Percentiles rank a stretch among this genome's conserved stretches.
These are phyloP conservation scores for Tridacna crocea DNA, from an alignment of 2,888 invertebrate species.

Conservation along the genomic window DNA sequence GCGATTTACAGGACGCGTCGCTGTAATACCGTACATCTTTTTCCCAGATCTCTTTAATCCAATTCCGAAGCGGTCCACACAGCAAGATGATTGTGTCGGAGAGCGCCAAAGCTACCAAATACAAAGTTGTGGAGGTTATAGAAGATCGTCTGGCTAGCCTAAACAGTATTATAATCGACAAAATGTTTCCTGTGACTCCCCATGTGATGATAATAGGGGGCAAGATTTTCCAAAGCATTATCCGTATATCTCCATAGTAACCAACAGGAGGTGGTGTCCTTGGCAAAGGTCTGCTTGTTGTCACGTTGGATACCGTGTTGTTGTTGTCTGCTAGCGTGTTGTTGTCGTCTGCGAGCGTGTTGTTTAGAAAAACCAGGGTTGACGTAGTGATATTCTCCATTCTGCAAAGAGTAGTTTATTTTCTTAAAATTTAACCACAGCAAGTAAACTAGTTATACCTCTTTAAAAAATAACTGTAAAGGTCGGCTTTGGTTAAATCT, in stretches of 20 bases:
- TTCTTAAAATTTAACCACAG: too few relatives aligned
- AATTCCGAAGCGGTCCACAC: slow-evolving; percentile 69
- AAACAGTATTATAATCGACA: slow-evolving; percentile 67
- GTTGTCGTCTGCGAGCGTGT: neutral
- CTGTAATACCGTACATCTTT: slow-evolving; percentile 63
- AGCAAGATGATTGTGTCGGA: slow-evolving; percentile 69
- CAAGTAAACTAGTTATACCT: too few relatives aligned
- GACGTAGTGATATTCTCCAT: neutral
- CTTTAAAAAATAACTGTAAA: too few relatives aligned
- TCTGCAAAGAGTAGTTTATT: neutral
- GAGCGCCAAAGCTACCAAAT: slow-evolving; percentile 67
- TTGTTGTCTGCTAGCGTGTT: neutral
- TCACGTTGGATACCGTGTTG: neutral
- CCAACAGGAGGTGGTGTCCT: slow-evolving; percentile 23
- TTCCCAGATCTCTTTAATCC: slow-evolving; percentile 42
- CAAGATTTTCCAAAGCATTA: slow-evolving; percentile 53
- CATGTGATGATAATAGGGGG: slow-evolving; percentile 71
- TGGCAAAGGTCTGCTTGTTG: neutral
- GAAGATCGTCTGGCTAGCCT: slow-evolving; percentile 60
- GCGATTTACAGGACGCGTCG: slow-evolving; percentile 61
- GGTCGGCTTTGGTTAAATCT: too few relatives aligned
- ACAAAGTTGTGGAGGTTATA: slow-evolving; percentile 63
- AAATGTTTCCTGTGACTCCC: slow-evolving; percentile 72
- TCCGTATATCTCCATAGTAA: slow-evolving; percentile 40
- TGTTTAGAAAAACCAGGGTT: neutral